Base-by-base conservation (phyloP, 1,140 invertebrate species). In the Sitobion miscanthi region DNA sequence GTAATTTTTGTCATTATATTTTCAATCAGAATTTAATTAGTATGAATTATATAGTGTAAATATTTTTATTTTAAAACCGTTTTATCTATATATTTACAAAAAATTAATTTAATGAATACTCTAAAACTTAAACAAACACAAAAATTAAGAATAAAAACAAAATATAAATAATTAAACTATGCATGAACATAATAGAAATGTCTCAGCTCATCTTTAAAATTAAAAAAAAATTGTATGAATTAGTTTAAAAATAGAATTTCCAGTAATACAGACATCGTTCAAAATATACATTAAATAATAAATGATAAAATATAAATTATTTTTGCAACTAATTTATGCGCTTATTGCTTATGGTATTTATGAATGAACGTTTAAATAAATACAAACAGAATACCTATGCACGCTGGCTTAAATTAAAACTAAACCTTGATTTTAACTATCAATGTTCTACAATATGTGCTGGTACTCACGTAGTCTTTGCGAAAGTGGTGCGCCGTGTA, bases 401-500 rank as follows among this genome's bases (percentile, higher is more conserved):
- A 25, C 21, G 38, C 7, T 42, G 30, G 35, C 23, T n/a, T 35
- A 52, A 17, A 45, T 88, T 52, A 23, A 52, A 52, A 35, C n/a
- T 35, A 47, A 87, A 87, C 45, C 5, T 87, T 14, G 30, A 45
- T 49, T 45, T n/a, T 20, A 87, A 47, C 42, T 47, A 87, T 87
- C 25, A 87, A 87, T 47, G 30, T 77, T 86, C 11, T 45, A 88
- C 8, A 88, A 52, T n/a, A 90, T 35, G n/a, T 90, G 88, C 23
- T 62, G 9, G 38, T 90, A 90, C 89, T 90, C 57, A 90, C 89
- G 89, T 62, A 90, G 30, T 89, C 35, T n/a, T 30, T 21, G 20
- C 54, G 89, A 69, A 90, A 85, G 47, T 86, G 45, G 42, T 57
- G 82, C 91, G 91, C 91, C 91, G 91, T 93, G 77, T 93, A 86